phyloP scores from a whole-genome alignment of 2,888 invertebrate genomes.

The Tiphia femorata region DNA sequence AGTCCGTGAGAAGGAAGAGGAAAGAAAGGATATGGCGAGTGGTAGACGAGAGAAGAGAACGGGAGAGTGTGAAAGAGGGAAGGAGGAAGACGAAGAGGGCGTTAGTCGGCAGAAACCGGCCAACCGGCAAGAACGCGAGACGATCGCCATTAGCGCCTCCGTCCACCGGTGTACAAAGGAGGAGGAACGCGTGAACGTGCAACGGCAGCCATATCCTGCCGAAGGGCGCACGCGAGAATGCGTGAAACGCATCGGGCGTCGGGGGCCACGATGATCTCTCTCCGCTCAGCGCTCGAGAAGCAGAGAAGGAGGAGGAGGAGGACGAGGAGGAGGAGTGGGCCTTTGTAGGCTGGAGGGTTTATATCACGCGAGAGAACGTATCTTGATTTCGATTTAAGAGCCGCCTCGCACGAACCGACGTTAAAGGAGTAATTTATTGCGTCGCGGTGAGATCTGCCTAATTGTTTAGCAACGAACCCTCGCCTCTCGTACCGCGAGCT shows the following conservation, averaged over 20 bases:
- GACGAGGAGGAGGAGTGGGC: constrained; percentile 1
- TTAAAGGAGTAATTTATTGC: background rate
- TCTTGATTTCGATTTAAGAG: constrained; percentile 23
- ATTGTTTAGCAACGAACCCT: background rate
- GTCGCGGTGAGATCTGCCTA: background rate
- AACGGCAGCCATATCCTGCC: constrained; percentile 31
- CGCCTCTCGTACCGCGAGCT: too few species aligned
- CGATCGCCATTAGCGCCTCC: constrained; percentile 50
- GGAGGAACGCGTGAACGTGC: constrained; percentile 35
- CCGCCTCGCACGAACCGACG: constrained; percentile 11
- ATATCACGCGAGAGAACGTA: constrained; percentile 8
- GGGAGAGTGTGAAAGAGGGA: background rate
- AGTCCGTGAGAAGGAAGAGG: background rate
- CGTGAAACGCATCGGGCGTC: constrained; percentile 43
- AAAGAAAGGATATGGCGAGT: too few species aligned
- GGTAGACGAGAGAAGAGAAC: background rate
- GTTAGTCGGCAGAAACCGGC: constrained; percentile 37
- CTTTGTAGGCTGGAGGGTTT: constrained; percentile 2
- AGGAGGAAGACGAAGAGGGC: background rate
- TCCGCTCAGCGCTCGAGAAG: constrained; percentile 11
- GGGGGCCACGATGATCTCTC: constrained; percentile 18
- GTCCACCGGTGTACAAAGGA: constrained; percentile 40
- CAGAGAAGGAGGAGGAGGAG: constrained; percentile 4
- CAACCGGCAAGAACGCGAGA: constrained; percentile 48
- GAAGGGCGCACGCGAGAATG: constrained; percentile 52